A percentile compares a stretch with the other conserved stretches of the same genome.
phyloP scores from a whole-genome alignment of 2,888 invertebrate species.

The Andrena dorsata region DNA sequence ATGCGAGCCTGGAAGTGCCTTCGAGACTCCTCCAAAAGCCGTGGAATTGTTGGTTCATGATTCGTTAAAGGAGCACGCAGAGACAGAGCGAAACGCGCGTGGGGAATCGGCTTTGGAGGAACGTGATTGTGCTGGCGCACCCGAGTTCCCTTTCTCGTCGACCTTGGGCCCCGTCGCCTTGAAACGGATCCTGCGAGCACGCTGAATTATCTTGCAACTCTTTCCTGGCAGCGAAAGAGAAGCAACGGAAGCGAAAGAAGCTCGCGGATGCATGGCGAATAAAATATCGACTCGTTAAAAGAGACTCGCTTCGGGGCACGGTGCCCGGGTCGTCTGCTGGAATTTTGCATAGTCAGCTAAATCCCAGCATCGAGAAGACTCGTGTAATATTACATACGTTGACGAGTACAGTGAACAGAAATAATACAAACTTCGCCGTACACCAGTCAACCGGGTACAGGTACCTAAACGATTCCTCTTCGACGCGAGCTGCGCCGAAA shows the following conservation, averaged over 20 bases:
- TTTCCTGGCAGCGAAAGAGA: constrained; percentile 20
- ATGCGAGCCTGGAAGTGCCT: not conserved
- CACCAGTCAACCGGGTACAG: not conserved
- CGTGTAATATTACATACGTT: constrained; percentile 31
- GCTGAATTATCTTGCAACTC: constrained; percentile 43
- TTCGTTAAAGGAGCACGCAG: not conserved
- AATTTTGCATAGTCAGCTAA: constrained; percentile 19
- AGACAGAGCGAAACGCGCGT: not conserved
- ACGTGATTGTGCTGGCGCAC: constrained; percentile 36
- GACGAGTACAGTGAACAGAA: not conserved
- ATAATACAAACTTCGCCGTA: not conserved
- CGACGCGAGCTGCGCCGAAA: too few species aligned
- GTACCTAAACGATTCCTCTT: too few species aligned
- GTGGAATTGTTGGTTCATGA: not conserved
- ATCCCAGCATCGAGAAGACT: constrained; percentile 25
- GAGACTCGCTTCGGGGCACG: not conserved
- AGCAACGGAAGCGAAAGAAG: constrained; percentile 10
- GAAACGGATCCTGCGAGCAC: constrained; percentile 50
- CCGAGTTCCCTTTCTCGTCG: constrained; percentile 49
- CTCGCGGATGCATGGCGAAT: constrained; percentile 20
- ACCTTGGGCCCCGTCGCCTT: constrained; percentile 54
- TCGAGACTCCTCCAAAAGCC: not conserved
- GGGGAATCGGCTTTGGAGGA: constrained; percentile 7
- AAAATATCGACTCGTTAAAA: constrained; percentile 39
- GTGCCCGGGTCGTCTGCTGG: not conserved